These are phyloP conservation scores for Tenualosa ilisha DNA, from an alignment of 2,797 vertebrate genomes.

Conservation along the genomic window DNA sequence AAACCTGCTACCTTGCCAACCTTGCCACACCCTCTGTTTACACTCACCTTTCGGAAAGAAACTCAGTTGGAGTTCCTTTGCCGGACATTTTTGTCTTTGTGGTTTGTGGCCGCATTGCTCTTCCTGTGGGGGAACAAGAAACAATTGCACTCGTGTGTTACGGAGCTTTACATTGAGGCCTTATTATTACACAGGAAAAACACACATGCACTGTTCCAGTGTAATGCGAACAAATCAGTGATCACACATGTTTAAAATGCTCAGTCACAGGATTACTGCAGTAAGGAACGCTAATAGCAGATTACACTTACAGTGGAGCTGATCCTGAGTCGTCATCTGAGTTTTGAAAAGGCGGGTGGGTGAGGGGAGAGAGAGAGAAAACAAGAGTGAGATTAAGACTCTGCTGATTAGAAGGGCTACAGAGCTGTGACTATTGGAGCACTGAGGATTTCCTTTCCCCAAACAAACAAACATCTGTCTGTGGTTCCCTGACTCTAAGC, in stretches of 20 bases:
- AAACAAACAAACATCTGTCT: background rate
- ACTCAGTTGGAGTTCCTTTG: conserved; percentile 92
- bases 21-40: background rate
- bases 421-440: background rate
- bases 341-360: background rate
- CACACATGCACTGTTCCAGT: background rate
- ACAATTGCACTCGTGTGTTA: background rate
- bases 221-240: background rate
- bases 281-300: background rate
- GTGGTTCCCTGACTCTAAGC: background rate
- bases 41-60: conserved; percentile 56
- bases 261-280: background rate
- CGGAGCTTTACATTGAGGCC: background rate
- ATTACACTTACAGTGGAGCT: conserved; percentile 88
- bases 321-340: conserved; percentile 92
- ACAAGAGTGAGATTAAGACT: conserved; percentile 36
- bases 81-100: conserved; percentile 90
- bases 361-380: conserved; percentile 30
- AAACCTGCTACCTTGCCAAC: background rate
- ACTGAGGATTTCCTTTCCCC: background rate
- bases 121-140: conserved; percentile 75
- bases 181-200: background rate
- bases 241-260: background rate
- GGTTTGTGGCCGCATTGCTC: conserved; percentile 84
- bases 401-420: background rate